Evolutionary conservation across 2,888 invertebrate genomes (phyloP), one percentile per base, ranked within the genome.

Genomic region (Caenorhabditis macrosperma): DNA sequence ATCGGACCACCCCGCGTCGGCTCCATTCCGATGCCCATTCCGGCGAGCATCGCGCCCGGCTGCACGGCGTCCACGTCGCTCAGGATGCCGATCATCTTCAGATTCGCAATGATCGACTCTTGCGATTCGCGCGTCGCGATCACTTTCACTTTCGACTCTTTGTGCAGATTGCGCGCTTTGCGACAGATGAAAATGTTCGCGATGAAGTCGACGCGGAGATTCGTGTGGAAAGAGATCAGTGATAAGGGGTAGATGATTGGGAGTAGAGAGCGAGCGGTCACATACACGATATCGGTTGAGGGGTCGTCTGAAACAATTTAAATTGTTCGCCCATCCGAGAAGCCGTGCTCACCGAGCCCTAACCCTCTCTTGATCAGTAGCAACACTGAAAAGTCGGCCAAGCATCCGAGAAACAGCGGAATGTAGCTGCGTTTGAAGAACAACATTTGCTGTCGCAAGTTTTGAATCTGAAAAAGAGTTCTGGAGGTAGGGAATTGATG

Each of bases 401-500:
- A 38, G 28, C 66, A 67, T 9, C 41, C 54, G 17, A 52, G n/a
- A 41, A 20, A 66, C 24, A 75, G n/a, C 10, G 66, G 59, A 10
- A 60, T 2, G 28, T 41, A 75, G 30, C 59, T 59, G 3, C 30
- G 10, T 38, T 60, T 66, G 66, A 75, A 67, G 22, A 75, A 75
- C 1, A 28, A 20, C 17, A 59, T 26, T 35, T 66, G 66, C 1
- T 50, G 24, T 1, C 22, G 20, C 1, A 66, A 35, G 28, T 67
- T 75, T 52, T 64, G 59, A 6, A 75, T 75, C 75, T 67, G 60
- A 28, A 72, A 72, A 26, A 38, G 4, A 44, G 22, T 81, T 81
- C 50, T 83, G 85, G 85, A 85, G 83, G 79, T 85, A n/a, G n/a
- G n/a, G n/a, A n/a, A n/a, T n/a, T n/a, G n/a, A 85, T 85, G 78